These are phyloP conservation scores for Pangasius krempfi DNA, from an alignment of 2,797 vertebrate genomes.

Conservation along the genomic window DNA sequence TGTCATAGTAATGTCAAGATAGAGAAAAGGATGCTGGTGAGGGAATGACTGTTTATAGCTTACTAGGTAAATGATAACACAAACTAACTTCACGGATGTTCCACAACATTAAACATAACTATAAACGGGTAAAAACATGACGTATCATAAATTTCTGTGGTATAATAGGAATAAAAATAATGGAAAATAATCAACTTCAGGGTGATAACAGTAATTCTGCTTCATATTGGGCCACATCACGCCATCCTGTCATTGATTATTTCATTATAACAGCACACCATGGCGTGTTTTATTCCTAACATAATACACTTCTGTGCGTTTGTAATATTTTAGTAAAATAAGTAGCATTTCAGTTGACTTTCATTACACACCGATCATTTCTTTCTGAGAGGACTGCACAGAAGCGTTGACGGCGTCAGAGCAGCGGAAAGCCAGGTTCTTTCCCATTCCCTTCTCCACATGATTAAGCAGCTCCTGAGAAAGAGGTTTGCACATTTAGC, in stretches of 20 bases:
- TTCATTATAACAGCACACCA: not conserved
- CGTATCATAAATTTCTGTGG: not conserved
- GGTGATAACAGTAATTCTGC: not conserved
- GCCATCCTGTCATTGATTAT: not conserved
- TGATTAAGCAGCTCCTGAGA: constrained; percentile 88
- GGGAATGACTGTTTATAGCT: not conserved
- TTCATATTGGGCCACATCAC: not conserved
- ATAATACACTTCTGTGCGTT: not conserved
- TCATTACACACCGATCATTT: constrained; percentile 86
- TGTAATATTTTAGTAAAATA: not conserved
- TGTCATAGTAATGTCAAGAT: not conserved
- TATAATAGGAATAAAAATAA: not conserved
- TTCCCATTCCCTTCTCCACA: constrained; percentile 94
- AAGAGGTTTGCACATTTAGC: not conserved
- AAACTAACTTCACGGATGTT: not conserved
- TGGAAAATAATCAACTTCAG: not conserved
- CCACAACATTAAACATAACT: not conserved
- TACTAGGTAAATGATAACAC: not conserved
- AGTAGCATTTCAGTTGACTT: not conserved
- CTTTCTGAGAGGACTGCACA: constrained; percentile 86
- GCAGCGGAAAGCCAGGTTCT: constrained; percentile 93
- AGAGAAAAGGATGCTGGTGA: not conserved
- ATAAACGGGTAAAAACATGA: not conserved
- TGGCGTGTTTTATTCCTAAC: not conserved
- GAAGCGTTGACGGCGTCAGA: constrained; percentile 85